A percentile compares a stretch with the other conserved stretches of the same genome.
Evolutionary conservation across 2,113 vertebrate genomes (phyloP).

Genomic region (Carettochelys insculpta): DNA sequence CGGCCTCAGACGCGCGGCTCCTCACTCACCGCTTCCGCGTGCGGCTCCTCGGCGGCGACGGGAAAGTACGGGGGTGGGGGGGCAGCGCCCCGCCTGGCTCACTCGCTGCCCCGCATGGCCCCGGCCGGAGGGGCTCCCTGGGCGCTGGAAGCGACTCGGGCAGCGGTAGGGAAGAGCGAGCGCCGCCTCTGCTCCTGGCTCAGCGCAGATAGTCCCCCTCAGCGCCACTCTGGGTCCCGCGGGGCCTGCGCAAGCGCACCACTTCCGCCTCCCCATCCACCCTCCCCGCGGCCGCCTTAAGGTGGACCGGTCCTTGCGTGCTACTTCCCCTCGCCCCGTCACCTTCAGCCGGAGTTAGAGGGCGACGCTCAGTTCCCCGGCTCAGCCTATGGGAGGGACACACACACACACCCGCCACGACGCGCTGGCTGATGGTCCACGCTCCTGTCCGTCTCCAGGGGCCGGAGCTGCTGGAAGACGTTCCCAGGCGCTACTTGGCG

Average conservation of each 20-base stretch:
- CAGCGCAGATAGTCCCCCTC: neutral
- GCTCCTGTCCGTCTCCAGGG: neutral
- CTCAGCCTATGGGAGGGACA: neutral
- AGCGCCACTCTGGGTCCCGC: neutral
- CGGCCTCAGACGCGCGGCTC: neutral
- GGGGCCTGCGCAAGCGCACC: neutral
- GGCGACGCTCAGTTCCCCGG: too few species aligned
- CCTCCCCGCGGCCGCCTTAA: neutral
- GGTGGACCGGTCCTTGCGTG: neutral
- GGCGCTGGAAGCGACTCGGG: neutral
- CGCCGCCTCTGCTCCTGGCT: neutral
- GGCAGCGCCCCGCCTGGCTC: neutral
- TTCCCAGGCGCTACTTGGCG: neutral
- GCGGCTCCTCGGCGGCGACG: neutral
- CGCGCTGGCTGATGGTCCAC: neutral
- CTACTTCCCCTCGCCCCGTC: too few species aligned
- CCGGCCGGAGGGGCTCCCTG: neutral
- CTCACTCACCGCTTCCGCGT: conserved; percentile 20
- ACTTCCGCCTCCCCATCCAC: neutral
- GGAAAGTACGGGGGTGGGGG: too few species aligned
- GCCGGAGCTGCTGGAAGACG: neutral
- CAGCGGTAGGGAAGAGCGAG: neutral
- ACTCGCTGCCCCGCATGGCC: neutral
- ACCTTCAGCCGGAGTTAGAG: neutral
- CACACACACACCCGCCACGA: too few species aligned